Conservation (phyloP, 2,888 invertebrate species). For the Tetranychus truncatus region DNA sequence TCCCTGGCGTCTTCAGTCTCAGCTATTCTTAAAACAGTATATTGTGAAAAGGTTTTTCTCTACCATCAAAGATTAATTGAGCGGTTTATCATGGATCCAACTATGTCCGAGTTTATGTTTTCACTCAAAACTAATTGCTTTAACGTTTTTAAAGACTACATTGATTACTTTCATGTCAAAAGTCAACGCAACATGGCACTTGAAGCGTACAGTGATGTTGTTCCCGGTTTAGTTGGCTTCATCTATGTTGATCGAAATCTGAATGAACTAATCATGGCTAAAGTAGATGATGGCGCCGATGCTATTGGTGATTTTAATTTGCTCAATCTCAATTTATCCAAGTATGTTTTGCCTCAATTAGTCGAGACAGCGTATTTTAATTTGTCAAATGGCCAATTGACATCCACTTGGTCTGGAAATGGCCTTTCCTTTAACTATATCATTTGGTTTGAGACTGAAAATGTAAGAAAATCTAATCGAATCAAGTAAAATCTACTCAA, state of each 20-base stretch:
- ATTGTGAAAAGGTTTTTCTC: not conserved
- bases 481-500: no score
- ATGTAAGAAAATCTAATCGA: not conserved
- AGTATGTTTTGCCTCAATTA: not conserved
- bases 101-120: not conserved
- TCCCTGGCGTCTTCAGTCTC: not conserved
- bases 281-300: not conserved
- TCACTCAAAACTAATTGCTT: not conserved
- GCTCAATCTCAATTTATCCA: not conserved
- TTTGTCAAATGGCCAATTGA: not conserved
- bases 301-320: conserved; percentile 5
- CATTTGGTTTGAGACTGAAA: conserved; percentile 13
- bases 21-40: not conserved
- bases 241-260: conserved; percentile 11
- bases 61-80: not conserved
- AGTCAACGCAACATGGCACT: conserved; percentile 6
- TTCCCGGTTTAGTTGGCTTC: not conserved
- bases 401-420: conserved; percentile 8
- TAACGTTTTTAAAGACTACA: not conserved
- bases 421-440: conserved; percentile 9
- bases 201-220: conserved; percentile 4
- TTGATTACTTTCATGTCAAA: conserved; percentile 5
- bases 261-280: conserved; percentile 11
- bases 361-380: conserved; percentile 9
- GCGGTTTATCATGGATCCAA: not conserved